Percentiles rank a stretch among this genome's conserved stretches.
phyloP scores from a whole-genome alignment of 2,797 vertebrate species.

The Melanotaenia nigrans region DNA sequence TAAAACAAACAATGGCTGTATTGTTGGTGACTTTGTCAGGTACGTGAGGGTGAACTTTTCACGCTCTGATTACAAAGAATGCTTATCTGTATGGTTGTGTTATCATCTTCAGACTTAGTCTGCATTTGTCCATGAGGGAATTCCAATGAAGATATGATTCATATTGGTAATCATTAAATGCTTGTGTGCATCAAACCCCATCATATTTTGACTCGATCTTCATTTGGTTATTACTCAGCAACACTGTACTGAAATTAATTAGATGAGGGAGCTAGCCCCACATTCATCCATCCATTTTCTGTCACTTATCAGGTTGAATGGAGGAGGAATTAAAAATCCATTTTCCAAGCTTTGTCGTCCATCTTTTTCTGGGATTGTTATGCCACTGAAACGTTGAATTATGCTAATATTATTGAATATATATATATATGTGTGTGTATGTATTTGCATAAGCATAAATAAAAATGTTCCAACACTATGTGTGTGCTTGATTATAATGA shows the following conservation, averaged over 20 bases:
- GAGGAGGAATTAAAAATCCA: too few relatives aligned
- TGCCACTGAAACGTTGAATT: neutral
- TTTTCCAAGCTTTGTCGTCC: neutral
- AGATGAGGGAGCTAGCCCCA: neutral
- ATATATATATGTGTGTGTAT: too few relatives aligned
- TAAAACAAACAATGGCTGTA: neutral
- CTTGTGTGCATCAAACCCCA: neutral
- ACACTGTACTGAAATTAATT: too few relatives aligned
- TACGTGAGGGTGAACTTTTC: neutral
- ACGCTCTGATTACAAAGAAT: neutral
- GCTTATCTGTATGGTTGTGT: neutral
- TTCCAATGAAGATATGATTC: too few relatives aligned
- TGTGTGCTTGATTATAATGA: conserved; percentile 33
- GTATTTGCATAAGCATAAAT: conserved; percentile 48
- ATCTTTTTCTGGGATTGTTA: neutral
- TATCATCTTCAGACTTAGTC: conserved; percentile 1
- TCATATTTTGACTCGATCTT: too few relatives aligned
- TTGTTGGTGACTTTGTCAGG: neutral
- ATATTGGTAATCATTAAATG: too few relatives aligned
- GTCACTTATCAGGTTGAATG: too few relatives aligned
- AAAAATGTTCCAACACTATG: conserved; percentile 38
- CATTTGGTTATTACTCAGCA: too few relatives aligned
- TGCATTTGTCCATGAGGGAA: neutral
- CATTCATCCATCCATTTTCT: neutral
- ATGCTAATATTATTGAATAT: too few relatives aligned